phyloP scores from a whole-genome alignment of 37 sponge, comb jelly and placozoan species.

The Bolinopsis microptera region DNA sequence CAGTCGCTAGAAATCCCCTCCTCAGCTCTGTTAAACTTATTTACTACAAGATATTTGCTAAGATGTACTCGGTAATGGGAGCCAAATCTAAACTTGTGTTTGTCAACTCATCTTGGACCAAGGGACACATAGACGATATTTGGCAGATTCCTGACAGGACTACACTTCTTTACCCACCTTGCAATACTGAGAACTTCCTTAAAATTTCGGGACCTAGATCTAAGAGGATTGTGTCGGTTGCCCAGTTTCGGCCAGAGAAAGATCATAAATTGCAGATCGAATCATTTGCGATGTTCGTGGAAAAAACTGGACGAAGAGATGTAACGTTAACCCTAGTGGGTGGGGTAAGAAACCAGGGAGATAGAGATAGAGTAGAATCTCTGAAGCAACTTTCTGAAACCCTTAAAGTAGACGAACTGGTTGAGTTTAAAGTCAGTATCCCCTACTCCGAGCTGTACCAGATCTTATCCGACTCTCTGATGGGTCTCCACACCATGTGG shows the following conservation, averaged over 20 bases:
- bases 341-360: conserved; percentile 85
- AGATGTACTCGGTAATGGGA: conserved; percentile 83
- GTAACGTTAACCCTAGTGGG: conserved; percentile 79
- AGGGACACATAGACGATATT: conserved; percentile 79
- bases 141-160: conserved; percentile 70
- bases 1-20: conserved; percentile 67
- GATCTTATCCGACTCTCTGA: conserved; percentile 67
- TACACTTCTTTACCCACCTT: conserved; percentile 88
- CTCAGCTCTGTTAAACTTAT: conserved; percentile 78
- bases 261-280: conserved; percentile 80
- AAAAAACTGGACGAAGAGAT: background rate
- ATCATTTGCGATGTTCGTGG: conserved; percentile 57
- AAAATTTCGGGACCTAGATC: background rate
- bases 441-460: conserved; percentile 74
- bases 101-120: conserved; percentile 96
- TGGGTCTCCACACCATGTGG: conserved; percentile 93
- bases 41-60: conserved; percentile 87
- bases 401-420: conserved; percentile 68
- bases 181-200: conserved; percentile 80
- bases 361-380: conserved; percentile 74
- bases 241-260: conserved; percentile 98
- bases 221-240: conserved; percentile 79
- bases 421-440: conserved; percentile 76
- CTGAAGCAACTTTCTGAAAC: conserved; percentile 69
- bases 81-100: conserved; percentile 77